Evolutionary conservation across 2,888 invertebrate genomes (phyloP).

Genomic region (Holacanthella duospinosa): DNA sequence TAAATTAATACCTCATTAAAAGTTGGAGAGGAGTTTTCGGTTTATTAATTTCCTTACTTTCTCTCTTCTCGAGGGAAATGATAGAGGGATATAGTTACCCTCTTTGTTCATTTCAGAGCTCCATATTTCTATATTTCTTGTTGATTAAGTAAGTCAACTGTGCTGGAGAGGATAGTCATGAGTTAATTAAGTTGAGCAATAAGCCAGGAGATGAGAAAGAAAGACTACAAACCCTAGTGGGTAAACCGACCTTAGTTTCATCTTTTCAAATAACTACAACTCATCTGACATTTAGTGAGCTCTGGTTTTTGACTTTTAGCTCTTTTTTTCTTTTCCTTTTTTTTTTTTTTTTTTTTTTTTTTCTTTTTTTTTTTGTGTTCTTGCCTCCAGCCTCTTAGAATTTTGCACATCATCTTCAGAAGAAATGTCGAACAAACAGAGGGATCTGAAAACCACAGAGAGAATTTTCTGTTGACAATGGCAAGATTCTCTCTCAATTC

Average conservation of each 20-base stretch:
- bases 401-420: slow-evolving; percentile 3
- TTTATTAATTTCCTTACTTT: background rate
- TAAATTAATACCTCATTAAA: slow-evolving; percentile 1
- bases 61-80: background rate
- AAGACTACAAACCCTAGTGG: background rate
- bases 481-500: too few species aligned
- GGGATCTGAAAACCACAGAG: too few species aligned
- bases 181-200: background rate
- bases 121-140: too few species aligned
- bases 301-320: background rate
- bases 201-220: background rate
- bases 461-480: too few species aligned
- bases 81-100: background rate
- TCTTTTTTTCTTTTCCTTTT: background rate
- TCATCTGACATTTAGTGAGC: background rate
- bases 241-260: background rate
- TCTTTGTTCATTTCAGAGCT: background rate
- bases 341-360: too few species aligned
- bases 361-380: too few species aligned
- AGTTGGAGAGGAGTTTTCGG: background rate
- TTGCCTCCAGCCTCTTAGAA: background rate
- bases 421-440: too few species aligned
- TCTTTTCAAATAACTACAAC: background rate
- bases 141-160: background rate
- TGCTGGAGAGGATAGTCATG: background rate